These are phyloP conservation scores for Promerops cafer DNA, from an alignment of 2,113 vertebrate species.

Conservation along the genomic window DNA sequence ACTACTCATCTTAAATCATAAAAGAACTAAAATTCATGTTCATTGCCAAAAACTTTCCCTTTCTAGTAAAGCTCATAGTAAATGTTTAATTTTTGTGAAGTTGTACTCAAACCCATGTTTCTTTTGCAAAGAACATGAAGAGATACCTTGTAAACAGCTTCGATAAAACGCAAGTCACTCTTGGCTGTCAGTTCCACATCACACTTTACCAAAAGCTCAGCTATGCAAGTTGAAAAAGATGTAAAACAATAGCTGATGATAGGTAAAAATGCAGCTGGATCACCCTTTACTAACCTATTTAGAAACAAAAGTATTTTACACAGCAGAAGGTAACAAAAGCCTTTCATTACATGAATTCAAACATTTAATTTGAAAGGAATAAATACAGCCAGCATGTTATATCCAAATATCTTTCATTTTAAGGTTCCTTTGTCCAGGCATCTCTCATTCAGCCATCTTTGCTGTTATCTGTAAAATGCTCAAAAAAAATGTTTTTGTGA, in stretches of 20 bases:
- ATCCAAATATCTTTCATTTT: background rate
- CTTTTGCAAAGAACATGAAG: background rate
- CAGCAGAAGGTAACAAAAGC: background rate
- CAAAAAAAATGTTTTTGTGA: background rate
- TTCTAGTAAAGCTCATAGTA: background rate
- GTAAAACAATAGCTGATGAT: constrained; percentile 87
- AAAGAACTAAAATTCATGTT: background rate
- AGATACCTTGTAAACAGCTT: constrained; percentile 89
- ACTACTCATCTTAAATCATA: background rate
- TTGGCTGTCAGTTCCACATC: constrained; percentile 84
- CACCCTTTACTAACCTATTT: constrained; percentile 84
- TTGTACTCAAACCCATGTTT: background rate
- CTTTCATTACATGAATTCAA: background rate
- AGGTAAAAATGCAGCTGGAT: constrained; percentile 83
- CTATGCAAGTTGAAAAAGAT: constrained; percentile 82
- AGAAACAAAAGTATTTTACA: background rate
- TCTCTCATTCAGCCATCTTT: background rate
- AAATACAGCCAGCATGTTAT: background rate
- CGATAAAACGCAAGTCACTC: constrained; percentile 87
- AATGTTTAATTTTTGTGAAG: background rate
- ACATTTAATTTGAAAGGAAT: background rate
- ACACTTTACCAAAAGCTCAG: constrained; percentile 79
- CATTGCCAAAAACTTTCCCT: background rate
- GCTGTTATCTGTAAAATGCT: background rate
- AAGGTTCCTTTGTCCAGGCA: background rate